Base-by-base conservation (phyloP, 1,140 invertebrate species). In the Anagrus nilaparvatae region DNA sequence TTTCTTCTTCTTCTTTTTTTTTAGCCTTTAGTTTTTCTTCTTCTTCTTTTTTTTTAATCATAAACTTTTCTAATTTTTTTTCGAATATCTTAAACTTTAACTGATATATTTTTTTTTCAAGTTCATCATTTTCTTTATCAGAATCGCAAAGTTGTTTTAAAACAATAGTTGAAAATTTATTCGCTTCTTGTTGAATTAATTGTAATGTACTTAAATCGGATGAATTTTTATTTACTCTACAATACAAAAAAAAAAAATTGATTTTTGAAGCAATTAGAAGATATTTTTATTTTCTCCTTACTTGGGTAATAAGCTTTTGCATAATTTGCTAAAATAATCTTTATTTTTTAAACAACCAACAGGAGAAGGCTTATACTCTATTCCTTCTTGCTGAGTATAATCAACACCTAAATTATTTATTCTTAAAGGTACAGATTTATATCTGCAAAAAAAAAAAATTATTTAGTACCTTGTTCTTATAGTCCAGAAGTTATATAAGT, bases 401-500 rank as follows among this genome's bases (percentile, higher is more conserved):
- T 66, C 59, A 38, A 55, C 56, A 33, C 66, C 67, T 30, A 70
- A 50, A 51, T 70, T 71, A 40, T 59, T 61, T 46, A 70, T 64
- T 43, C 51, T 59, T 20, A 70, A 43, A 24, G 59, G 49, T 16
- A 71, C 50, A 16, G 65, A 55, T 45, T 58, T 52, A 46, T 56
- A n/a, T n/a, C n/a, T n/a, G n/a, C n/a, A n/a, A n/a, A n/a, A n/a
- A n/a, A n/a, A n/a, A n/a, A n/a, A n/a, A n/a, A n/a, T n/a, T n/a
- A n/a, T n/a, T n/a, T n/a, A n/a, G n/a, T n/a, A n/a, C n/a, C n/a
- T n/a, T n/a, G n/a, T n/a, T n/a, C n/a, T n/a, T n/a, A n/a, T n/a
- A n/a, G n/a, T n/a, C n/a, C n/a, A n/a, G n/a, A n/a, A n/a, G n/a
- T n/a, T n/a, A n/a, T n/a, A n/a, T n/a, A n/a, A n/a, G n/a, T n/a